Evolutionary conservation across 2,797 vertebrate species (phyloP).

Genomic region (Sebastes vulpes): DNA sequence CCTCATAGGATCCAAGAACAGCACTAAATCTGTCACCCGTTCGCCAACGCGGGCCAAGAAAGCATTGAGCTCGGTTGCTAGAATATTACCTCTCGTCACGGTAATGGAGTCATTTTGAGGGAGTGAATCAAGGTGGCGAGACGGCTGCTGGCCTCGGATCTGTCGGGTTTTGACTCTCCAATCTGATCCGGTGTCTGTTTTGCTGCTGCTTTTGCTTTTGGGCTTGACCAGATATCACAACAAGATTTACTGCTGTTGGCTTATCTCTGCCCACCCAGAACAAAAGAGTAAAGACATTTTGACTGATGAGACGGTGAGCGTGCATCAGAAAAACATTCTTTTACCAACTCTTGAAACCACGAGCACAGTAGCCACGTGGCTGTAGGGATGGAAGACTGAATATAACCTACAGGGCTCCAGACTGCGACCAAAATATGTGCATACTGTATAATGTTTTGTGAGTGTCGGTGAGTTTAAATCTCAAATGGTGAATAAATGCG

Average conservation of each 20-base stretch:
- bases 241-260: slow-evolving; percentile 15
- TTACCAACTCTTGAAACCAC: neutral
- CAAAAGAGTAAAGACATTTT: slow-evolving; percentile 4
- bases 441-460: too few species aligned
- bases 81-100: slow-evolving; percentile 69
- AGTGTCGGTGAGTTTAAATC: too few species aligned
- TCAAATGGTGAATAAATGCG: too few species aligned
- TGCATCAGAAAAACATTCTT: neutral
- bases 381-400: neutral
- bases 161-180: slow-evolving; percentile 8
- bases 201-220: slow-evolving; percentile 16
- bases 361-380: neutral
- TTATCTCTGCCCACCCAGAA: slow-evolving; percentile 15
- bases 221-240: slow-evolving; percentile 18
- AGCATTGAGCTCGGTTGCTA: slow-evolving; percentile 27
- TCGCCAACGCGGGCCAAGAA: slow-evolving; percentile 40
- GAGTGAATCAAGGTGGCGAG: slow-evolving; percentile 41
- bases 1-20: slow-evolving; percentile 51
- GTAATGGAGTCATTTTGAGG: slow-evolving; percentile 58
- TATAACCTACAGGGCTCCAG: neutral
- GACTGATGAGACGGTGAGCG: neutral
- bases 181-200: slow-evolving; percentile 9
- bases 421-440: neutral
- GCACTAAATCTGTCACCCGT: slow-evolving; percentile 68
- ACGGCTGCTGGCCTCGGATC: neutral